Conservation (phyloP, 2,797 vertebrate species). For the Dendrocincla fuliginosa region DNA sequence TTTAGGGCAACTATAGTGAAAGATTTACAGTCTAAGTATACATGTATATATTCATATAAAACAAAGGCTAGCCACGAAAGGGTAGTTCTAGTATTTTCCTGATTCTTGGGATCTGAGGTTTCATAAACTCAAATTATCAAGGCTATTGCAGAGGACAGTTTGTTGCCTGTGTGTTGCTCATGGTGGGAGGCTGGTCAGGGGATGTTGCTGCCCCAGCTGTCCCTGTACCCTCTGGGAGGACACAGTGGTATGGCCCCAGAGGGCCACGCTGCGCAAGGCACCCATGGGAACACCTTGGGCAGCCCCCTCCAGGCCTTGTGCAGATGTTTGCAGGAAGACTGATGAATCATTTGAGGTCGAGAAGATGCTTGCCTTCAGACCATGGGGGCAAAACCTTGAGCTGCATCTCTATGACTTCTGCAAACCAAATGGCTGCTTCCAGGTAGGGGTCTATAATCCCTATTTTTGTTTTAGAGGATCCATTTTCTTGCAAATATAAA, state of each 20-base stretch:
- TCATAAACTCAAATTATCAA: neutral
- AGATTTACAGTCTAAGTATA: neutral
- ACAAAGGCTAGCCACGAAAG: neutral
- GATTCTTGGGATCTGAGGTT: neutral
- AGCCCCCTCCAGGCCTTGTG: neutral
- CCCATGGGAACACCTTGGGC: rapidly evolving
- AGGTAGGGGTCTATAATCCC: neutral
- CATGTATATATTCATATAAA: neutral
- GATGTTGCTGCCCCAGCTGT: neutral
- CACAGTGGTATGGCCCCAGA: rapidly evolving
- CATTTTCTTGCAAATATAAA: slow-evolving; percentile 32
- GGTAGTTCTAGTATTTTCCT: neutral
- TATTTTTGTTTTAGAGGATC: neutral
- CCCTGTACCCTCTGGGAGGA: neutral
- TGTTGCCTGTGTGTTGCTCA: neutral
- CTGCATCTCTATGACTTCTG: rapidly evolving
- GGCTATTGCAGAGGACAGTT: neutral
- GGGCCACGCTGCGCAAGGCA: rapidly evolving
- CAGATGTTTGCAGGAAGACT: neutral
- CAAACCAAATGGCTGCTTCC: neutral
- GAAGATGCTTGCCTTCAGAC: neutral
- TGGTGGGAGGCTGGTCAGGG: neutral
- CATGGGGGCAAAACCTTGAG: neutral
- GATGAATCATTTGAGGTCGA: neutral
- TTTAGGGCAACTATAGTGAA: slow-evolving; percentile 3